These are phyloP conservation scores for Thymallus thymallus DNA, from an alignment of 2,113 vertebrate species.

Conservation along the genomic window DNA sequence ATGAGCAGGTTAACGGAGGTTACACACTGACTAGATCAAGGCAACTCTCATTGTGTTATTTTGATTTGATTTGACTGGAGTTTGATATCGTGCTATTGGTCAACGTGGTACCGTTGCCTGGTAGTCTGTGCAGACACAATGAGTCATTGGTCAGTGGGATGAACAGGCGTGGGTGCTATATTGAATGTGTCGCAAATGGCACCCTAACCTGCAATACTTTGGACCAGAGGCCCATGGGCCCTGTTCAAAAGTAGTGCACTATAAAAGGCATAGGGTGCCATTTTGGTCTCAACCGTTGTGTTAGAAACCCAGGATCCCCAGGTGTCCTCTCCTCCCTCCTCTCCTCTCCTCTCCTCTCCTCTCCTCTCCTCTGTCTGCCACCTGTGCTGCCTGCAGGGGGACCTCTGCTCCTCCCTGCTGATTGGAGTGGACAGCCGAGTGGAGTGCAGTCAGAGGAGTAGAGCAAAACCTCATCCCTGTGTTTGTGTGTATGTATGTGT, in stretches of 20 bases:
- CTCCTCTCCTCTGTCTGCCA: not conserved
- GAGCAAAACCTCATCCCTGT: not conserved
- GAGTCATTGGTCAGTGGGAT: not conserved
- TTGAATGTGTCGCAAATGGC: no score
- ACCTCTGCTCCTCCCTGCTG: not conserved
- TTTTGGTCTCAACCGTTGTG: not conserved
- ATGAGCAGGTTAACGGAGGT: constrained; percentile 4
- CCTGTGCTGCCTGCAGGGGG: constrained; percentile 5
- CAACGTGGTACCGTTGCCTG: not conserved
- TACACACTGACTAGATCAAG: constrained; percentile 1
- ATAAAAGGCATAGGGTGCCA: no score
- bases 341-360: not conserved
- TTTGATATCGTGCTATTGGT: not conserved
- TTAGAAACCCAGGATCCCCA: not conserved
- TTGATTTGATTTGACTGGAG: not conserved
- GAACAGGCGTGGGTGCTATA: not conserved
- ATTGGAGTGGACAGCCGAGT: constrained; percentile 7
- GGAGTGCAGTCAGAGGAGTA: not conserved
- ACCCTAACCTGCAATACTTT: no score
- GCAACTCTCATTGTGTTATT: not conserved
- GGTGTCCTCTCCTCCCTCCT: not conserved
- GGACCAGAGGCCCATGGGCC: no score
- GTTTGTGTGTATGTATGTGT: not conserved
- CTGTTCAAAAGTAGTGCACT: no score
- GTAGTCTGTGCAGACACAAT: not conserved